Base-by-base conservation (phyloP, 1,140 invertebrate species). In the Apis laboriosa region DNA sequence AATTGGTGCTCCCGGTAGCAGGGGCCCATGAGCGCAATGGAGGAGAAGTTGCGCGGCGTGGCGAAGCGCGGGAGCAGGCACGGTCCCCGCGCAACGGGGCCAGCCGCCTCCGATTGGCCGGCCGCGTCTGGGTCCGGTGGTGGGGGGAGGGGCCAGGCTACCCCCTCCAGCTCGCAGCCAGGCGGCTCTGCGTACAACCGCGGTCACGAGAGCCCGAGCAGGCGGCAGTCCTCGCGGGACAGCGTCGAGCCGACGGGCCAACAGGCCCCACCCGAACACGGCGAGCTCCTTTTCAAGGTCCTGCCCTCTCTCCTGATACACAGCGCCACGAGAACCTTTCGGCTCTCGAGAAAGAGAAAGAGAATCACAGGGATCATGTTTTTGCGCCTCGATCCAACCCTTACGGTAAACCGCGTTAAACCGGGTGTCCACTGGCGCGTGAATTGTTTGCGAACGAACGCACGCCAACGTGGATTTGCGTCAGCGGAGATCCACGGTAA, bases 1-100 rank as follows among this genome's bases (percentile, higher is more conserved):
- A 94, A 94, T 93, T 94, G 93, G 93, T 94, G 93, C 93, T 94
- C 93, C 86, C 88, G 67, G 89, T 92, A 94, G 68, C 90, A 93
- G 93, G 92, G 84, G 77, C 80, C 61, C 90, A 94, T 92, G 88
- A 93, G 75, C 77, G 28, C 28, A 49, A 88, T 90, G 91, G 92
- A 93, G 91, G 90, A 91, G 74, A 91, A 84, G 49, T 76, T 83
- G 76, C 90, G 90, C 77, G 78, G 84, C 84, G 85, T 86, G 86
- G 84, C 84, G 87, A 80, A 85, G 85, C 85, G 88, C 19, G 61
- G 24, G 86, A 86, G 86, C 86, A 82, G 83, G 70, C 73, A 86
- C 87, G 84, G 70, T 21, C 67, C 83, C 63, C 81, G 83, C 9
- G 63, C 66, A 82, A 80, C 66, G 68, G 82, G 76, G 64, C 15